Evolutionary conservation across 2,888 invertebrate species (phyloP).

Genomic region (Andrena camellia): DNA sequence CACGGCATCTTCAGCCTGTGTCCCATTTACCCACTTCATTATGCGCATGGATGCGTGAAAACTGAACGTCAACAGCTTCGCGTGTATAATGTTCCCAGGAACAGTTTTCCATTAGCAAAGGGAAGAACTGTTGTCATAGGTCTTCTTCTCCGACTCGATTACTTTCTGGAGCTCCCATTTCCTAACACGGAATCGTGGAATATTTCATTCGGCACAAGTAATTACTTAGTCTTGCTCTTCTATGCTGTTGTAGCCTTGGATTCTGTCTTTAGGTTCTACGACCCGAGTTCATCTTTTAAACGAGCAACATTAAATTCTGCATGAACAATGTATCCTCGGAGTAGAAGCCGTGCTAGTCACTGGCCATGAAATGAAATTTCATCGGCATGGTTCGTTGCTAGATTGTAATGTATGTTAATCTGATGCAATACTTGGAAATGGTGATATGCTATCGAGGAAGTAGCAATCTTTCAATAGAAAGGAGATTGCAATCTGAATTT

Average conservation of each 20-base stretch:
- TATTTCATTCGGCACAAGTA: too few relatives aligned
- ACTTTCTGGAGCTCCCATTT: too few relatives aligned
- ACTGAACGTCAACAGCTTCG: constrained; percentile 24
- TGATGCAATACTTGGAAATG: background rate
- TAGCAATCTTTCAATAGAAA: background rate
- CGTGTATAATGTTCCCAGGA: constrained; percentile 27
- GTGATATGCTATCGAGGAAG: background rate
- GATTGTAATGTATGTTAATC: background rate
- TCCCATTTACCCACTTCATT: constrained; percentile 54
- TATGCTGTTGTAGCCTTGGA: too few relatives aligned
- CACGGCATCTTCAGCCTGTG: constrained; percentile 28
- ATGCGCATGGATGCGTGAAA: constrained; percentile 58
- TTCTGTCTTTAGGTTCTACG: too few relatives aligned
- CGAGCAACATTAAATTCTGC: background rate
- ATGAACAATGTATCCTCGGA: background rate
- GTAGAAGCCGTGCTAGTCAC: background rate
- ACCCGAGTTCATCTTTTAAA: too few relatives aligned
- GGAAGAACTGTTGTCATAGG: background rate
- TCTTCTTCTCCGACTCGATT: background rate
- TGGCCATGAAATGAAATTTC: constrained; percentile 1
- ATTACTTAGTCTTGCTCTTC: too few relatives aligned
- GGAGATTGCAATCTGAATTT: too few relatives aligned
- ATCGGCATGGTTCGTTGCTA: background rate
- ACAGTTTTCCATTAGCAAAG: constrained; percentile 1
- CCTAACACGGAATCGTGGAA: too few relatives aligned